These are phyloP conservation scores for Labeo catla DNA, from an alignment of 2,113 vertebrate species.

Conservation along the genomic window DNA sequence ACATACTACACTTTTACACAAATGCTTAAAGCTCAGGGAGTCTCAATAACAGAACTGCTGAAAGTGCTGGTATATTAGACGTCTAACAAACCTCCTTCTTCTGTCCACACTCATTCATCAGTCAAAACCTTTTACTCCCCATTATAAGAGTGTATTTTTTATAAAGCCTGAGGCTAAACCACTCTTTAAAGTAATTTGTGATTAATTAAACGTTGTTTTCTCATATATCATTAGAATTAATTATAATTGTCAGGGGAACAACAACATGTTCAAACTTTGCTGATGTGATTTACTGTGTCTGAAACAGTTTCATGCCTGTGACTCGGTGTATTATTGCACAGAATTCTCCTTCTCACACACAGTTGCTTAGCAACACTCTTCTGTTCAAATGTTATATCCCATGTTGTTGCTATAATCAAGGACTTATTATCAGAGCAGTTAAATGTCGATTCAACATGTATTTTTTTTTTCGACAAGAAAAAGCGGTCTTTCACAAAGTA, in stretches of 20 bases:
- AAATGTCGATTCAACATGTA: constrained; percentile 45
- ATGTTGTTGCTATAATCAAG: constrained; percentile 27
- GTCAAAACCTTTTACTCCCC: not conserved
- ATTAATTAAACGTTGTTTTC: constrained; percentile 34
- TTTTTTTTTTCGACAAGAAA: constrained; percentile 16
- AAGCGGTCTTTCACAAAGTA: not conserved
- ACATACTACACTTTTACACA: not conserved
- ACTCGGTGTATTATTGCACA: constrained; percentile 38
- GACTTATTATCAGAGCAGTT: constrained; percentile 28
- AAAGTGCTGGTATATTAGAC: not conserved
- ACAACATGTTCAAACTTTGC: constrained; percentile 41
- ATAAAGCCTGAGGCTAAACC: constrained; percentile 35
- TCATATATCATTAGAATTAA: constrained; percentile 50
- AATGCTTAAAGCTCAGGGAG: not conserved
- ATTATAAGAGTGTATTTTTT: not conserved
- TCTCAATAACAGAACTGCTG: not conserved
- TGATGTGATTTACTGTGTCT: constrained; percentile 42
- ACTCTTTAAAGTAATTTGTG: constrained; percentile 14
- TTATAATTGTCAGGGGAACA: constrained; percentile 49
- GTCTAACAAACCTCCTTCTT: not conserved
- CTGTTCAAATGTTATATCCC: constrained; percentile 55
- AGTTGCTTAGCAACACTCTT: constrained; percentile 76
- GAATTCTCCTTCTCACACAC: constrained; percentile 59
- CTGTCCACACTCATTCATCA: not conserved
- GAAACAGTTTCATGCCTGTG: constrained; percentile 33